Base-by-base conservation (phyloP, 2,888 invertebrate genomes). In the Caenorhabditis becei region DNA sequence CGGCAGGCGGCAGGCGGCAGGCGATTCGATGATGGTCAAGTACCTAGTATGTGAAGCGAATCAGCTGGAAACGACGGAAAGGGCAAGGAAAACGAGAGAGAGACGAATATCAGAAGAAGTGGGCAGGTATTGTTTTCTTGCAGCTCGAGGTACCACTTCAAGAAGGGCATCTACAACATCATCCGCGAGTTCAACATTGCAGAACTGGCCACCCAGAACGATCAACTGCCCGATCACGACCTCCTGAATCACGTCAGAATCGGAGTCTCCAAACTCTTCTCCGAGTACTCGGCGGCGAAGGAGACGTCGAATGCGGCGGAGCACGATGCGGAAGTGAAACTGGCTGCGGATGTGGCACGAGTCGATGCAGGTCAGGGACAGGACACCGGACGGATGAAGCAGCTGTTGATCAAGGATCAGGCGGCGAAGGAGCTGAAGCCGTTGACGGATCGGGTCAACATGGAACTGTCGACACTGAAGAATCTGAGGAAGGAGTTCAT, bases 221-320 rank as follows among this genome's bases (percentile, higher is more conserved):
- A 85, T 63, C 83, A 85, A 10, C 80, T 85, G 8, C 85, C 85
- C 7, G 98, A 99, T 91, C 99, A 99, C 91, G 99, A 99, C 92
- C 97, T 90, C 20, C 80, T 99, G 92, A 99, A 99, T 0, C 96
- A 97, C 77, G 97, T 98, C 0, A 94, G 98, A 20, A 94, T 99
- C 61, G 97, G 96, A 92, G 96, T 99, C 90, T 97, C 96, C 92
- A 97, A 98, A 93, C 97, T 99, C 95, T 98, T 98, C 93, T 97
- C 96, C 66, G 99, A 99, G 92, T 97, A 97, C 23, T 97, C 97
- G 92, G 97, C 97, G 91, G 94, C 98, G 87, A 96, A 96, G 63
- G 90, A 89, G 61, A 78, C 82, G 26, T 74, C 61, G 32, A 80
- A 82, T 11, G 83, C 82, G 1, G 83, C 79, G 4, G 86, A 81